These are phyloP conservation scores for Etheostoma nigrum DNA, from an alignment of 2,797 vertebrate genomes.

Conservation along the genomic window DNA sequence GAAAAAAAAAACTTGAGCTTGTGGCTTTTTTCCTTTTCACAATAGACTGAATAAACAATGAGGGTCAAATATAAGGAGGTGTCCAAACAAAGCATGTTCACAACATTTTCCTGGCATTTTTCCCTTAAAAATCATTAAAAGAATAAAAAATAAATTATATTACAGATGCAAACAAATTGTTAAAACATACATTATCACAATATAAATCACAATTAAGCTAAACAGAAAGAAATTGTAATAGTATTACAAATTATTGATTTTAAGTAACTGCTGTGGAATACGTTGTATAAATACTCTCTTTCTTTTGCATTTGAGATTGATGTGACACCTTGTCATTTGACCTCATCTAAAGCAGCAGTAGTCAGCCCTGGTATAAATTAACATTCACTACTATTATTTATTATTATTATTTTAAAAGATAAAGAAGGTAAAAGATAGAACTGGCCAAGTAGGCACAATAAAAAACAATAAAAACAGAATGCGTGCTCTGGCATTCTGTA, in stretches of 20 bases:
- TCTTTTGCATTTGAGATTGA: neutral
- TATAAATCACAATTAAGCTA: neutral
- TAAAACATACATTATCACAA: neutral
- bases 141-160: neutral
- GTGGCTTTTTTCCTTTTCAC: constrained; percentile 4
- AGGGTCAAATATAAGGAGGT: neutral
- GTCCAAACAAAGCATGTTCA: neutral
- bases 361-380: neutral
- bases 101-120: neutral
- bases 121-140: neutral
- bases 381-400: neutral
- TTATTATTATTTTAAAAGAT: neutral
- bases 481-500: too few species aligned
- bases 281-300: neutral
- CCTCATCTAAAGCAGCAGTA: neutral
- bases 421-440: too few species aligned
- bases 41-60: neutral
- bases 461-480: neutral
- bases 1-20: neutral
- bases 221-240: neutral
- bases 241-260: neutral
- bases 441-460: neutral
- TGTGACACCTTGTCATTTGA: neutral
- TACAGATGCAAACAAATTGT: neutral
- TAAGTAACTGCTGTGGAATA: neutral